A percentile compares a stretch with the other conserved stretches of the same genome.
Evolutionary conservation across 92 coral and sea anemone species (phyloP).

Genomic region (Zoanthus solanderi): DNA sequence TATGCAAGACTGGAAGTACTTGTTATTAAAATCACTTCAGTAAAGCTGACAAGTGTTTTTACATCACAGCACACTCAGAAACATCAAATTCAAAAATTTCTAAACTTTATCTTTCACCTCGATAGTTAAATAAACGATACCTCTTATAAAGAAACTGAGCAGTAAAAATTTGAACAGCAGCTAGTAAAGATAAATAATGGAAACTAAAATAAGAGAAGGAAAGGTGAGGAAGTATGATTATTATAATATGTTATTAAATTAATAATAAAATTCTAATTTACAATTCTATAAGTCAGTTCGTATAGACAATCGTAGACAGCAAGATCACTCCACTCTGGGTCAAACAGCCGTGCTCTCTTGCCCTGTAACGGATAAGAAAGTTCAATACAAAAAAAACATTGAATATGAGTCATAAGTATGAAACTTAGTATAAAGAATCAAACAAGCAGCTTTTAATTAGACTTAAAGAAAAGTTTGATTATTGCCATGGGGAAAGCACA

Average conservation of each 20-base stretch:
- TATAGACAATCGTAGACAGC: not conserved
- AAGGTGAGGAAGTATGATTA: constrained; percentile 27
- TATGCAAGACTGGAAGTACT: not conserved
- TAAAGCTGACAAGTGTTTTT: not conserved
- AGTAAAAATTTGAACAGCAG: constrained; percentile 32
- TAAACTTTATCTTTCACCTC: constrained; percentile 22
- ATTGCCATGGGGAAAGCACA: no score
- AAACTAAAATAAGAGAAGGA: constrained; percentile 18
- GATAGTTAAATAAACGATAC: constrained; percentile 38
- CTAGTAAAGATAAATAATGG: constrained; percentile 31
- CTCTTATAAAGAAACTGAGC: constrained; percentile 42
- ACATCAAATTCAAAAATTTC: constrained; percentile 12
- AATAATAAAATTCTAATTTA: constrained; percentile 37
- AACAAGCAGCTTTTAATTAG: no score
- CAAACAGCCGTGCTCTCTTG: constrained; percentile 78
- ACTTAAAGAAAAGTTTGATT: no score
- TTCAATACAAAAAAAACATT: no score
- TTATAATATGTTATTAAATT: constrained; percentile 32
- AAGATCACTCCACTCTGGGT: constrained; percentile 10
- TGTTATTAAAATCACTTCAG: constrained; percentile 13
- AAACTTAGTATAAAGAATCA: no score
- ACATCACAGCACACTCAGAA: not conserved
- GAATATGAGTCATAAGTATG: no score
- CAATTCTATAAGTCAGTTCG: constrained; percentile 13
- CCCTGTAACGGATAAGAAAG: constrained; percentile 45